A percentile compares a stretch with the other conserved stretches of the same genome.
Conservation (phyloP, 2,888 invertebrate species). For the Callimorpha dominula region DNA sequence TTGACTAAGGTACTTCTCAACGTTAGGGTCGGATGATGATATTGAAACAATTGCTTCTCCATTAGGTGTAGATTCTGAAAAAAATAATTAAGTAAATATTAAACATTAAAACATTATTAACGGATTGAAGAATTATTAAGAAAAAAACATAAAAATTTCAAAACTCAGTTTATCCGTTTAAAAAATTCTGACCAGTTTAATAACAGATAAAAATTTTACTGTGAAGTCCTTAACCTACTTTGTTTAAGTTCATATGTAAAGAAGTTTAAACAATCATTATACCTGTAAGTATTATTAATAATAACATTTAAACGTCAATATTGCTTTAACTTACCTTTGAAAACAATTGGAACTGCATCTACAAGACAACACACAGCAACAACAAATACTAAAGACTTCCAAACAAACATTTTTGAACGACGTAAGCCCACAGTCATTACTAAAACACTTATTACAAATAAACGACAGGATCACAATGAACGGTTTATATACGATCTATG, state of each 20-base stretch:
- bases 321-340: slow-evolving; percentile 61
- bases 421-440: slow-evolving; percentile 32
- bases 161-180: too few species aligned
- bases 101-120: not conserved
- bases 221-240: too few species aligned
- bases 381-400: slow-evolving; percentile 36
- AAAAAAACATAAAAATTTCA: too few species aligned
- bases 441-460: slow-evolving; percentile 43
- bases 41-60: slow-evolving; percentile 69
- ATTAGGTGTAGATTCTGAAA: slow-evolving; percentile 67
- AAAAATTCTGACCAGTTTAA: too few species aligned
- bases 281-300: not conserved
- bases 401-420: slow-evolving; percentile 37
- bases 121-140: too few species aligned
- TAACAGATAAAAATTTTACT: too few species aligned
- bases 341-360: slow-evolving; percentile 60
- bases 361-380: slow-evolving; percentile 38
- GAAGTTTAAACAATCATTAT: too few species aligned
- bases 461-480: slow-evolving; percentile 40
- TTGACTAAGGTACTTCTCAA: slow-evolving; percentile 60
- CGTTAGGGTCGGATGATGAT: slow-evolving; percentile 67
- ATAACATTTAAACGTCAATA: not conserved
- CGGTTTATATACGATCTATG: slow-evolving; percentile 55
- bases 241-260: too few species aligned
- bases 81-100: slow-evolving; percentile 19